phyloP scores from a whole-genome alignment of 92 coral and sea anemone genomes.

The Palythoa caribaeorum region DNA sequence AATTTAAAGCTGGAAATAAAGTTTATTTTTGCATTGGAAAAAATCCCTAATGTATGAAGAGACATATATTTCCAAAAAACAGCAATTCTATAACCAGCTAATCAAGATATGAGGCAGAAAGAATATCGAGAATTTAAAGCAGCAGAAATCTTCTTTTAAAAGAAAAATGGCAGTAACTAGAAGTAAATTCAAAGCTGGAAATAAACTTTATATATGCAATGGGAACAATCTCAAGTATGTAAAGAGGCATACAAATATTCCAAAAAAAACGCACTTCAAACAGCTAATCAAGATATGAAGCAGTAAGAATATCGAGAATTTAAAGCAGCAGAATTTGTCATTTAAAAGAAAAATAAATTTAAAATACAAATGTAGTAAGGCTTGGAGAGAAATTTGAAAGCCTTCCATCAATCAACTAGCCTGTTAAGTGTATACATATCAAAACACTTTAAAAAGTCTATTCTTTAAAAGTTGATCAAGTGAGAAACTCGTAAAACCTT shows the following conservation, averaged over 20 bases:
- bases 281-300: not conserved
- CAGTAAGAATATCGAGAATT: too few species aligned
- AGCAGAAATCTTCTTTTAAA: not conserved
- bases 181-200: constrained; percentile 14
- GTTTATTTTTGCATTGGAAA: not conserved
- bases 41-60: not conserved
- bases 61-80: not conserved
- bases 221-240: not conserved
- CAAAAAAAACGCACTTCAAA: not conserved
- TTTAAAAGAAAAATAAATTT: not conserved
- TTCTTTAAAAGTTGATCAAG: not conserved
- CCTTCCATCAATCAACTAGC: not conserved
- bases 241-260: not conserved
- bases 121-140: too few species aligned
- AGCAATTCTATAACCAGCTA: not conserved
- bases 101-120: not conserved
- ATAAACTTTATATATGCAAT: not conserved
- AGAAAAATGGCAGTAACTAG: constrained; percentile 19
- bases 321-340: not conserved
- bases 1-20: constrained; percentile 1
- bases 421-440: not conserved
- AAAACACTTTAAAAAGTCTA: not conserved
- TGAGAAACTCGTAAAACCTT: not conserved
- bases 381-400: not conserved
- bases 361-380: constrained; percentile 23